Evolutionary conservation across 1,140 invertebrate genomes (phyloP).

Genomic region (Eupristina koningsbergeri): DNA sequence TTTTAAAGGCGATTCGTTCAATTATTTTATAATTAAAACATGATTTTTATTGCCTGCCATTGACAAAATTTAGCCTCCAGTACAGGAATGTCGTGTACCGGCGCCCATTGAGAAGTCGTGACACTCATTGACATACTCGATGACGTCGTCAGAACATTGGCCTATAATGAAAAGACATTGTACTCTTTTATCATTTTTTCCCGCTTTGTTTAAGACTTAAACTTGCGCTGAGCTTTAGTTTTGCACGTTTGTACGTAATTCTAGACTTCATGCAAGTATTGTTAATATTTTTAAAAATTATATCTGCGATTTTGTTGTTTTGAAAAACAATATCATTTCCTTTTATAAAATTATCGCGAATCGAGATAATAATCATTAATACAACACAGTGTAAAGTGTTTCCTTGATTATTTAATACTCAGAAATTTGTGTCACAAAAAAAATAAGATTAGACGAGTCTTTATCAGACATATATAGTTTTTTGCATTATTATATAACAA

Average conservation of each 20-base stretch:
- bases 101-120: neutral
- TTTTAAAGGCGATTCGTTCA: neutral
- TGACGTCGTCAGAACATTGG: conserved; percentile 37
- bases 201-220: too few relatives aligned
- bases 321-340: neutral
- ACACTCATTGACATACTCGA: conserved; percentile 37
- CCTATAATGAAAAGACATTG: conserved; percentile 38
- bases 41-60: neutral
- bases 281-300: too few relatives aligned
- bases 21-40: neutral
- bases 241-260: too few relatives aligned
- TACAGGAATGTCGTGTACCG: neutral
- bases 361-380: neutral
- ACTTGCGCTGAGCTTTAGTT: too few relatives aligned
- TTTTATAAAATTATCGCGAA: neutral
- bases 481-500: neutral
- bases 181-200: neutral
- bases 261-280: too few relatives aligned
- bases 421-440: neutral
- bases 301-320: neutral
- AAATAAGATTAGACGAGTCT: neutral
- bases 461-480: too few relatives aligned
- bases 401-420: neutral
- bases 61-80: conserved; percentile 43
- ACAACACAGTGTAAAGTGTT: neutral